Evolutionary conservation across 1,140 invertebrate species (phyloP).

Genomic region (Steinernema feltiae): DNA sequence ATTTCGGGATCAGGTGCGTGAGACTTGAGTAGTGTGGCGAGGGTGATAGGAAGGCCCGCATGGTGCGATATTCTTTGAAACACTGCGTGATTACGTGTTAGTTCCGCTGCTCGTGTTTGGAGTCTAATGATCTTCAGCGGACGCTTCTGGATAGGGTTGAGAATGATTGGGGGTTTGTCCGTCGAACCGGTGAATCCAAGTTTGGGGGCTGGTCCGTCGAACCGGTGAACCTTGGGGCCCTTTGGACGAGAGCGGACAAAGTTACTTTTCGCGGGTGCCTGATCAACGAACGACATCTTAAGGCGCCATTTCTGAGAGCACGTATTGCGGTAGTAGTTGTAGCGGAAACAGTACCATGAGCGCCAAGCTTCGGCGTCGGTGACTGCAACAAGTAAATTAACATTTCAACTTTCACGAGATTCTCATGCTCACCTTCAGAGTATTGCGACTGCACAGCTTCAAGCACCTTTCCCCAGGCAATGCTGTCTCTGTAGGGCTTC

Average conservation of each 20-base stretch:
- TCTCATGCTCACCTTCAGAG: not conserved
- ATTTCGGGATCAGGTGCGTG: no score
- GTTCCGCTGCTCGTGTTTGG: no score
- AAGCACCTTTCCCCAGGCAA: not conserved
- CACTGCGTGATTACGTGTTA: no score
- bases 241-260: not conserved
- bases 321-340: not conserved
- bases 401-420: not conserved
- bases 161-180: no score
- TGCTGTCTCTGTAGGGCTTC: not conserved
- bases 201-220: no score
- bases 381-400: not conserved
- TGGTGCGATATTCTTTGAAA: no score
- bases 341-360: slow-evolving; percentile 5
- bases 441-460: not conserved
- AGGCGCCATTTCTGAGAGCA: not conserved
- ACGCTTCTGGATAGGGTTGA: no score
- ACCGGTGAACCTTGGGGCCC: not conserved
- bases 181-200: no score
- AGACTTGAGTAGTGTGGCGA: no score
- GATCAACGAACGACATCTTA: not conserved
- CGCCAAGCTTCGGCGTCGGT: not conserved
- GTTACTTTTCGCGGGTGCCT: not conserved
- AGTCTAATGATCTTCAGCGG: no score
- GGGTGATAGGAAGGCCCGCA: no score